Conservation (phyloP, 2,113 vertebrate species). For the Ammodramus savannarum region DNA sequence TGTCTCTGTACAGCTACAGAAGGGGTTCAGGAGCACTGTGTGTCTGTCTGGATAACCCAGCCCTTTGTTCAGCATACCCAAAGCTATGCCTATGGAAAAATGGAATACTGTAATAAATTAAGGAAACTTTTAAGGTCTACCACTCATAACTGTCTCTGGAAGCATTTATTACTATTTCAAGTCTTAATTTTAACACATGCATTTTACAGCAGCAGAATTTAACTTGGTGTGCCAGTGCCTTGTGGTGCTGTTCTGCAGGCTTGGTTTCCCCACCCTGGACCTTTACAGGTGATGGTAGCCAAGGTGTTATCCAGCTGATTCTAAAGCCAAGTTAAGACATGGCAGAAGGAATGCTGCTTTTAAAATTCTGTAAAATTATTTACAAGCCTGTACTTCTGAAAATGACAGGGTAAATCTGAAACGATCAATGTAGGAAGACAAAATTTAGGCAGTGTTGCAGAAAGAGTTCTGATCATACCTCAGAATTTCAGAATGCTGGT, state of each 20-base stretch:
- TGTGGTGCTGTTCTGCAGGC: neutral
- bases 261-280: neutral
- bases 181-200: neutral
- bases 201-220: neutral
- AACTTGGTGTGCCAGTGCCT: neutral
- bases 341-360: neutral
- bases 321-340: neutral
- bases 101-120: slow-evolving; percentile 37
- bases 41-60: neutral
- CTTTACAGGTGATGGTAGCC: neutral
- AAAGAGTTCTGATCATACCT: neutral
- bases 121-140: neutral
- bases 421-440: neutral
- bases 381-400: neutral
- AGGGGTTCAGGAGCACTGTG: neutral
- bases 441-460: neutral
- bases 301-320: neutral
- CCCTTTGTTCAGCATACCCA: neutral
- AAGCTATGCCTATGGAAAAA: slow-evolving; percentile 1
- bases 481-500: neutral
- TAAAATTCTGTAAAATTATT: neutral
- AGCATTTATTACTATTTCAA: slow-evolving; percentile 24
- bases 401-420: neutral
- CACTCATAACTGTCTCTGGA: neutral
- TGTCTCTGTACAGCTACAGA: neutral